Base-by-base conservation (phyloP, 2,888 invertebrate genomes). In the Ormyrus thymus region DNA sequence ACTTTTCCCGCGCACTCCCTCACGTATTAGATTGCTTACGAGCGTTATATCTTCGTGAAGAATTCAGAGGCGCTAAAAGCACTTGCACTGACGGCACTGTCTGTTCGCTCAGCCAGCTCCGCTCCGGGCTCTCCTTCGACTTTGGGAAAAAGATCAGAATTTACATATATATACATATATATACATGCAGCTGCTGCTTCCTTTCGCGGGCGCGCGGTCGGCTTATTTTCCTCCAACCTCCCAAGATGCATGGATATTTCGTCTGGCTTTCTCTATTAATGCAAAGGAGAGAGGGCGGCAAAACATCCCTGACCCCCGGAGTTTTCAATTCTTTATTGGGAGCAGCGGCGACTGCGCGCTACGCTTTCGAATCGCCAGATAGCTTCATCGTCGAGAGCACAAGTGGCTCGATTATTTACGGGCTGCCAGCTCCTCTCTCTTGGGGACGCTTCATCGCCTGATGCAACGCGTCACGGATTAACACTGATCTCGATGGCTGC, bases 21-120 rank as follows among this genome's bases (percentile, higher is more conserved):
- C 74, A 56, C 71, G 83, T 83, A 84, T 83, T 82, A 83, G 83
- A 82, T 82, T 81, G 80, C 55, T 76, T 70, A 69, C 75, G 81
- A 83, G 83, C 82, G 78, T 81, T 82, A 82, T 83, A 82, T 82
- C 82, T 81, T 83, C 81, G 81, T 84, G 83, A 84, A 84, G 84
- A 83, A 84, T 84, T 84, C 83, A 84, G 80, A 80, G 81, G 65
- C 81, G 82, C 84, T 84, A 83, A 84, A 84, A 84, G 84, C 82
- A 82, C 81, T 78, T 75, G 46, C 59, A 15, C 64, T 50, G 46
- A 7, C 53, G 15, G 56, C 50, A n/a, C 56, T n/a, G 43, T 48
- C 58, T 59, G 13, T 10, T 64, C 50, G 53, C 69, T 58, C 29
- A 29, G 53, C 5, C 53, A 13, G 58, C 66, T 48, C 29, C 59